phyloP scores from a whole-genome alignment of 2,888 invertebrate genomes.

The Amphipoea lucens region DNA sequence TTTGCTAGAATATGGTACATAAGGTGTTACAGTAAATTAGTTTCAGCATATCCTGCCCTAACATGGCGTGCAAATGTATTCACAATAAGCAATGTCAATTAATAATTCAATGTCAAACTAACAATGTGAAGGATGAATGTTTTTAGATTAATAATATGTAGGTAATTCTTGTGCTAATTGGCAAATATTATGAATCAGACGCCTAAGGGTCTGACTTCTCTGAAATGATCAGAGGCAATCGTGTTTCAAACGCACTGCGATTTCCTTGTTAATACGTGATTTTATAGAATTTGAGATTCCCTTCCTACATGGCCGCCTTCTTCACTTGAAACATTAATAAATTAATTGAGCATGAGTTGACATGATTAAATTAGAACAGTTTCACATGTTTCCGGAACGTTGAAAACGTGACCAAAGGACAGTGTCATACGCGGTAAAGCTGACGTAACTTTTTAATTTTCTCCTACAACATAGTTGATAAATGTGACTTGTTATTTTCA shows the following conservation, averaged over 20 bases:
- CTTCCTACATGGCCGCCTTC: slow-evolving; percentile 18
- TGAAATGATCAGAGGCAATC: slow-evolving; percentile 13
- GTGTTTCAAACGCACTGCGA: slow-evolving; percentile 3
- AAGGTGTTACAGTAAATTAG: no score
- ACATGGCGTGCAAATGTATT: no score
- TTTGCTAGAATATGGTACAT: no score
- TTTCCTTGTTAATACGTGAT: slow-evolving; percentile 44
- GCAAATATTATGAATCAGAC: slow-evolving; percentile 21
- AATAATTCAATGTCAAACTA: slow-evolving; percentile 44
- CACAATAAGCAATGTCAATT: no score
- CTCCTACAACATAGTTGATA: slow-evolving; percentile 16
- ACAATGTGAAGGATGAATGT: slow-evolving; percentile 20
- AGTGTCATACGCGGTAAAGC: slow-evolving; percentile 10
- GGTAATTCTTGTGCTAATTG: slow-evolving; percentile 5
- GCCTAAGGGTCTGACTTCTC: slow-evolving; percentile 16
- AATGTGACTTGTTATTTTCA: slow-evolving; percentile 58
- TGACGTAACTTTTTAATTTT: slow-evolving; percentile 41
- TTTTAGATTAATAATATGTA: slow-evolving; percentile 16
- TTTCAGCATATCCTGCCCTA: no score
- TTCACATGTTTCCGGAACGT: slow-evolving; percentile 38
- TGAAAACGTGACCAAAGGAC: slow-evolving; percentile 41
- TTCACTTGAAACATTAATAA: slow-evolving; percentile 6
- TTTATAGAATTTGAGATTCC: slow-evolving; percentile 24
- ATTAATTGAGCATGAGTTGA: slow-evolving; percentile 24
- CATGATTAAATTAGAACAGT: slow-evolving; percentile 44